phyloP scores from a whole-genome alignment of 2,888 invertebrate species.

The Dascillus cervinus region DNA sequence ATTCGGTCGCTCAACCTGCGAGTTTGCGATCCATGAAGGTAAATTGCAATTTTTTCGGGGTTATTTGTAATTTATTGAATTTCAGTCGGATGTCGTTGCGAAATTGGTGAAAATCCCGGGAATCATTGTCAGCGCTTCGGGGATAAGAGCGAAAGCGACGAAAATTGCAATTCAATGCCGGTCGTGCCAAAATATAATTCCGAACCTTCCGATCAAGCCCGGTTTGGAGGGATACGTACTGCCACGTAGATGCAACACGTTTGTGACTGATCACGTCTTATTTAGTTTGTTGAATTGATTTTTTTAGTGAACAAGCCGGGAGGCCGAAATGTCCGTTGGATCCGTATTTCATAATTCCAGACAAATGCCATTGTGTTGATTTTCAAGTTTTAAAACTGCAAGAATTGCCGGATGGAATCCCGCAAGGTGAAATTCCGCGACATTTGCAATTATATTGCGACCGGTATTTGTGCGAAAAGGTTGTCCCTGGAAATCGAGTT shows the following conservation, averaged over 20 bases:
- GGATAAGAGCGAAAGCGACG: slow-evolving; percentile 92
- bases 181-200: slow-evolving; percentile 81
- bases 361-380: slow-evolving; percentile 95
- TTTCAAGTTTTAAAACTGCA: slow-evolving; percentile 97
- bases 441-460: slow-evolving; percentile 94
- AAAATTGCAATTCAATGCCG: slow-evolving; percentile 93
- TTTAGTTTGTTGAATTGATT: slow-evolving; percentile 1
- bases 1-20: slow-evolving; percentile 75
- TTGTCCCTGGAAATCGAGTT: slow-evolving; percentile 94
- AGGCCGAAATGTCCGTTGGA: slow-evolving; percentile 91
- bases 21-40: slow-evolving; percentile 82
- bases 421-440: slow-evolving; percentile 96
- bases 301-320: slow-evolving; percentile 80
- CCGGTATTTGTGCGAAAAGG: slow-evolving; percentile 85
- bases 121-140: slow-evolving; percentile 89
- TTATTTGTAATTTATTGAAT: slow-evolving; percentile 11
- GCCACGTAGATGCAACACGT: slow-evolving; percentile 91
- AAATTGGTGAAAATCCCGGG: slow-evolving; percentile 91
- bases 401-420: slow-evolving; percentile 89
- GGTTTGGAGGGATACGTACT: slow-evolving; percentile 94
- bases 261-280: too few species aligned
- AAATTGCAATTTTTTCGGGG: slow-evolving; percentile 15
- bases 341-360: slow-evolving; percentile 96
- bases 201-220: slow-evolving; percentile 85
- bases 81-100: slow-evolving; percentile 87